Conservation (phyloP, 2,113 vertebrate genomes). For the Oncorhynchus kisutch region DNA sequence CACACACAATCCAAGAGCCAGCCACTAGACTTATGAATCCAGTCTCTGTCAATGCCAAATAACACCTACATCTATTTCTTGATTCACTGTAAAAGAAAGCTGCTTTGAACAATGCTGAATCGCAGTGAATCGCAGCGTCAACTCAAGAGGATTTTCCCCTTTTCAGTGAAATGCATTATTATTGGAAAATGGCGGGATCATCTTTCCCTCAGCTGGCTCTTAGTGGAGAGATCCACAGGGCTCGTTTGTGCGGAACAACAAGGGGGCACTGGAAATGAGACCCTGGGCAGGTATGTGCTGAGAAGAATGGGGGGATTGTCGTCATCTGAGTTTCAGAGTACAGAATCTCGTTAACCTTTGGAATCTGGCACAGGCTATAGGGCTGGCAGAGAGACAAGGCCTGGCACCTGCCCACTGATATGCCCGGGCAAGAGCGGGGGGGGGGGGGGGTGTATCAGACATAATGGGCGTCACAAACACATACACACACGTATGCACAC, state of each 20-base stretch:
- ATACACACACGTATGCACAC: background rate
- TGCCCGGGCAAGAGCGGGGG: constrained; percentile 42
- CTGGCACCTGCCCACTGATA: constrained; percentile 60
- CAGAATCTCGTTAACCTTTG: constrained; percentile 68
- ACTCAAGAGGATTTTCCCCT: constrained; percentile 7
- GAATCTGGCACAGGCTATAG: constrained; percentile 54
- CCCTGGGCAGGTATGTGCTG: constrained; percentile 52
- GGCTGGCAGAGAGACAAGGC: constrained; percentile 54
- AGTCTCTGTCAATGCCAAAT: no score
- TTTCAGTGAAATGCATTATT: constrained; percentile 32
- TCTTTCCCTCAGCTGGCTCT: constrained; percentile 34
- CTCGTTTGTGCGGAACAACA: constrained; percentile 51
- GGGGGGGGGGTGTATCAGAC: constrained; percentile 35
- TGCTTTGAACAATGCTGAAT: no score
- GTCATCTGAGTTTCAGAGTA: constrained; percentile 49
- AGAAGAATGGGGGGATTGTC: constrained; percentile 67
- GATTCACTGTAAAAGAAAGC: no score
- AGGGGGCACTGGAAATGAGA: constrained; percentile 53
- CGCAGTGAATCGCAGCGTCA: no score
- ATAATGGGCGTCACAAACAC: constrained; percentile 24
- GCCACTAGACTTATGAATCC: no score
- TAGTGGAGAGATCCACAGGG: constrained; percentile 35
- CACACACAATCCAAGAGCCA: no score
- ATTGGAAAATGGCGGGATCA: constrained; percentile 39
- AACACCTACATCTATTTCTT: no score